A percentile compares a stretch with the other conserved stretches of the same genome.
phyloP scores from a whole-genome alignment of 2,797 vertebrate species.

The Platyrinchus mystaceus region DNA sequence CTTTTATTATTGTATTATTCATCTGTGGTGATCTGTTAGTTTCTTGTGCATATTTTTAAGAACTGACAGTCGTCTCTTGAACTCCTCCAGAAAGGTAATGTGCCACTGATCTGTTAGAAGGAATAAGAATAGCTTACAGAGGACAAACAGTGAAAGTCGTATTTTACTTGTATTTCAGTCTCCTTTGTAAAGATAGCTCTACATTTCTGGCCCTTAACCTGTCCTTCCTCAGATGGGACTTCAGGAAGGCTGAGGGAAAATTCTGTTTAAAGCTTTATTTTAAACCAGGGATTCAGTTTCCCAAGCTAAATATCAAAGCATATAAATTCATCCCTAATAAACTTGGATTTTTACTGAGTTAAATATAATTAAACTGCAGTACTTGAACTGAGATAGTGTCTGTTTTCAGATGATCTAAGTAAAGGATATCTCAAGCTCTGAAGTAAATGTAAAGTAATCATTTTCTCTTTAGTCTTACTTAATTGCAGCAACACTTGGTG shows the following conservation, averaged over 20 bases:
- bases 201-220: neutral
- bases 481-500: neutral
- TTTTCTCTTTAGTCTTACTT: neutral
- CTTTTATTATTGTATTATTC: neutral
- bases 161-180: neutral
- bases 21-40: neutral
- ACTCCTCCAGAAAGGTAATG: neutral
- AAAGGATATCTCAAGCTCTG: neutral
- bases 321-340: neutral
- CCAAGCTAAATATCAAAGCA: neutral
- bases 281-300: neutral
- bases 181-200: neutral
- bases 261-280: neutral
- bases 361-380: neutral
- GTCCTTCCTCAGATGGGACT: neutral
- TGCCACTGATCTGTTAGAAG: neutral
- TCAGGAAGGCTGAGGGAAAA: neutral
- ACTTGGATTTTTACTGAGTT: neutral
- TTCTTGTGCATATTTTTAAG: neutral
- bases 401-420: neutral
- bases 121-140: neutral
- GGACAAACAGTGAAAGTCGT: neutral
- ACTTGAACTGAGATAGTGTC: neutral
- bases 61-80: neutral
- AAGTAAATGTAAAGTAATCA: neutral